Conservation (phyloP, 1,140 invertebrate species). For the Zeugodacus cucurbitae region DNA sequence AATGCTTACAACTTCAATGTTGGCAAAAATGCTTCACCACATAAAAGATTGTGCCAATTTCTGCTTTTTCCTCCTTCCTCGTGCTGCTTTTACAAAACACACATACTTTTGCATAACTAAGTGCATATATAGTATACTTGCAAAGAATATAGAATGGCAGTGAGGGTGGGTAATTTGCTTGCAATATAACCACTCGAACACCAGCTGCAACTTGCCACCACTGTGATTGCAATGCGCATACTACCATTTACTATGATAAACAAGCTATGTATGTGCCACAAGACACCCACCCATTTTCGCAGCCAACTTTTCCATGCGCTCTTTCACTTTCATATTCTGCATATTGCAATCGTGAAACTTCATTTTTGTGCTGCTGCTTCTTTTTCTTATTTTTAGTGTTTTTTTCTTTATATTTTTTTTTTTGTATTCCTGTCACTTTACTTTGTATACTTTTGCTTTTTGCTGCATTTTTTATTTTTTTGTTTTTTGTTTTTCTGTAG, state of each 20-base stretch:
- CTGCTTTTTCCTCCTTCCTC: not conserved
- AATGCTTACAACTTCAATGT: not conserved
- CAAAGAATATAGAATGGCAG: not conserved
- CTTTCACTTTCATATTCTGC: slow-evolving; percentile 30
- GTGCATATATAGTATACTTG: not conserved
- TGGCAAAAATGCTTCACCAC: not conserved
- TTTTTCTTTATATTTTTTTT: not conserved
- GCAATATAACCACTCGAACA: not conserved
- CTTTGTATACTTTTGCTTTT: slow-evolving; percentile 19
- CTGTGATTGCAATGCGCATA: not conserved
- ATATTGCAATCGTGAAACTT: not conserved
- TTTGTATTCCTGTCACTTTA: not conserved
- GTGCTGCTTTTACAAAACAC: not conserved
- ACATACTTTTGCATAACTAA: not conserved
- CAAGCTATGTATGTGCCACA: not conserved
- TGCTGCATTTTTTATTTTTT: not conserved
- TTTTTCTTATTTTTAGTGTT: not conserved
- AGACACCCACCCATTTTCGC: not conserved
- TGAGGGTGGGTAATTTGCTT: not conserved
- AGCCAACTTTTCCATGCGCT: slow-evolving; percentile 1
- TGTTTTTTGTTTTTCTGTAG: not conserved
- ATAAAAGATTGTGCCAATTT: not conserved
- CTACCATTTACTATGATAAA: not conserved
- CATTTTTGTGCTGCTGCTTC: not conserved
- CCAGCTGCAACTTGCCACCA: slow-evolving; percentile 26